These are phyloP conservation scores for Phalangium opilio DNA, from an alignment of 2,888 invertebrate species.

Conservation along the genomic window DNA sequence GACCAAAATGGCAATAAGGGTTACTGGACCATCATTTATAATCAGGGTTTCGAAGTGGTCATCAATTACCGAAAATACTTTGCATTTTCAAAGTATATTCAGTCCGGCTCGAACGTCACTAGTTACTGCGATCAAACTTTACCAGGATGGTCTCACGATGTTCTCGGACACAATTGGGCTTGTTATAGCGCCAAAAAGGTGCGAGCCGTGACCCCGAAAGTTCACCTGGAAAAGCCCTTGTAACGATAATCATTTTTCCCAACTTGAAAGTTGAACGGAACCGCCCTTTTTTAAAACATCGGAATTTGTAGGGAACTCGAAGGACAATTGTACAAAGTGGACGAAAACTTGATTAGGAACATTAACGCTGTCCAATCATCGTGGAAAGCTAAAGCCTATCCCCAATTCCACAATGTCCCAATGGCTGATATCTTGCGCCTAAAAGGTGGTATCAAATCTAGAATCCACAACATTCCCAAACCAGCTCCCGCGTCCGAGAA, in stretches of 20 bases:
- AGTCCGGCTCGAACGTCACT: conserved; percentile 22
- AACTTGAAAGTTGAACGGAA: too few relatives aligned
- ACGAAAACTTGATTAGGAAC: conserved; percentile 25
- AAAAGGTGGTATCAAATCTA: conserved; percentile 29
- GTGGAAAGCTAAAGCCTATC: conserved; percentile 34
- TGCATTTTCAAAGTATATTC: conserved; percentile 33
- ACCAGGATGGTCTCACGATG: conserved; percentile 36
- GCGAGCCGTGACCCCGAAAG: conserved; percentile 4
- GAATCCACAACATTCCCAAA: conserved; percentile 7
- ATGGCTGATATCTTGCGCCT: conserved; percentile 28
- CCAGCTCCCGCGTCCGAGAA: conserved; percentile 22
- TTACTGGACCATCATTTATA: conserved; percentile 37
- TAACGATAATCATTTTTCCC: not conserved
- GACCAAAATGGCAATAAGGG: conserved; percentile 35
- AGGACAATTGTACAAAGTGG: conserved; percentile 8
- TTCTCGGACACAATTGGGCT: conserved; percentile 32
- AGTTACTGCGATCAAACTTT: conserved; percentile 33
- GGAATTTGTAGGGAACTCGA: not conserved
- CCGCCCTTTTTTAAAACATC: too few relatives aligned
- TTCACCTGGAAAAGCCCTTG: conserved; percentile 6
- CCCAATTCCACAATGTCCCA: conserved; percentile 28
- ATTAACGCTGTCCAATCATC: conserved; percentile 31
- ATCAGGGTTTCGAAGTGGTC: conserved; percentile 38
- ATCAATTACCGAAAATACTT: conserved; percentile 34
- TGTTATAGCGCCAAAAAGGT: conserved; percentile 30